phyloP scores from a whole-genome alignment of 2,888 invertebrate genomes.

The Geotrupes spiniger region DNA sequence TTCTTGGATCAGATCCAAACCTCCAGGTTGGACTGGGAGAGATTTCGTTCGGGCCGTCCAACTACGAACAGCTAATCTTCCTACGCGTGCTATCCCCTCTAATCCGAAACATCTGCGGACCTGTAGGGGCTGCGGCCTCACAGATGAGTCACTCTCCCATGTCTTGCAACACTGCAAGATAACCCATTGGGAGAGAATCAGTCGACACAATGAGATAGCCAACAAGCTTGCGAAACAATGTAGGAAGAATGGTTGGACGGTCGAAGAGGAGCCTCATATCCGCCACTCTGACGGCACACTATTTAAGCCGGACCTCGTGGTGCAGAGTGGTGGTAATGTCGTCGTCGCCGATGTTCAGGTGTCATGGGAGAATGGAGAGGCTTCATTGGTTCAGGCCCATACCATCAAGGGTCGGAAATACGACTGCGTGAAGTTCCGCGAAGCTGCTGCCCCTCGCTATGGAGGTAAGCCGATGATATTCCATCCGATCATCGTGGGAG shows the following conservation, averaged over 20 bases:
- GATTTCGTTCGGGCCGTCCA: conserved; percentile 25
- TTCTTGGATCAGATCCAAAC: conserved; percentile 19
- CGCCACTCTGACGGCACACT: conserved; percentile 6
- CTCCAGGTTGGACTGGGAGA: conserved; percentile 23
- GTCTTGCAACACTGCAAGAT: conserved; percentile 22
- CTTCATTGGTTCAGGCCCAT: too few relatives aligned
- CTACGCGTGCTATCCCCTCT: conserved; percentile 21
- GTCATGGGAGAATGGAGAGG: too few relatives aligned
- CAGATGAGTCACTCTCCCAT: conserved; percentile 21
- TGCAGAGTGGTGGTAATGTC: too few relatives aligned
- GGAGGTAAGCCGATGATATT: too few relatives aligned
- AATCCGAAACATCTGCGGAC: conserved; percentile 3
- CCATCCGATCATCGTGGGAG: too few relatives aligned
- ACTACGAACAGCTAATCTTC: conserved; percentile 18
- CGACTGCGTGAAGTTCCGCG: too few relatives aligned
- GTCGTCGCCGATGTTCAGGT: too few relatives aligned
- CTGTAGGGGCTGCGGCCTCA: conserved; percentile 19
- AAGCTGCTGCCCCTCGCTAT: too few relatives aligned
- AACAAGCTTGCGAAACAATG: conserved; percentile 18
- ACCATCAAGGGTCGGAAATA: too few relatives aligned
- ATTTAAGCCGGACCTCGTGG: too few relatives aligned
- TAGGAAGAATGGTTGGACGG: conserved; percentile 10
- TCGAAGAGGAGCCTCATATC: conserved; percentile 29
- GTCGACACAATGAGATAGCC: conserved; percentile 25
- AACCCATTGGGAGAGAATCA: conserved; percentile 19